Percentiles rank a stretch among this genome's conserved stretches.
phyloP scores from a whole-genome alignment of 2,113 vertebrate genomes.

The Pelobates fuscus region DNA sequence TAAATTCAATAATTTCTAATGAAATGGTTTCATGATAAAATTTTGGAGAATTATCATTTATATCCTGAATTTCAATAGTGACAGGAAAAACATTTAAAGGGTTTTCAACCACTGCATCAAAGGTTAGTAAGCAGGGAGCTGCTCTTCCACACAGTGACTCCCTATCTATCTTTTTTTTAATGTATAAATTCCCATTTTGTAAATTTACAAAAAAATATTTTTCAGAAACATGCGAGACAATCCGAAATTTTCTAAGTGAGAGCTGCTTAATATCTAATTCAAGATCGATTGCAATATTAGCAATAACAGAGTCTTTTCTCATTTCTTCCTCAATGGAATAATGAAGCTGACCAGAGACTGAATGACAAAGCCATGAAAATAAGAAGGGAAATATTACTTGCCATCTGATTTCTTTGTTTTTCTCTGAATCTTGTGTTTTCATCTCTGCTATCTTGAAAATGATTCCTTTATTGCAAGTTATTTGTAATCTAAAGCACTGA shows the following conservation, averaged over 20 bases:
- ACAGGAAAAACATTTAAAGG: constrained; percentile 61
- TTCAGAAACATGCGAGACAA: constrained; percentile 55
- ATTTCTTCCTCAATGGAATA: constrained; percentile 65
- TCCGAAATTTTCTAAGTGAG: constrained; percentile 62
- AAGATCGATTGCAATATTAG: constrained; percentile 68
- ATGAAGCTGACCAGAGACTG: constrained; percentile 51
- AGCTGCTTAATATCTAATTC: constrained; percentile 68
- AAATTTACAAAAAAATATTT: constrained; percentile 37
- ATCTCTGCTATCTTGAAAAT: constrained; percentile 30
- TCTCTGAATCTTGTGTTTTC: background rate
- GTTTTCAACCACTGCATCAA: constrained; percentile 53
- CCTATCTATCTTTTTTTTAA: constrained; percentile 51
- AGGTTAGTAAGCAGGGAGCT: constrained; percentile 9
- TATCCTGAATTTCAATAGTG: constrained; percentile 57
- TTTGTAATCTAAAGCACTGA: background rate
- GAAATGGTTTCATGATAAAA: constrained; percentile 53
- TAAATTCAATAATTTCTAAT: constrained; percentile 59
- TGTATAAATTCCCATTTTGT: constrained; percentile 23
- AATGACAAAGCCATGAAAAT: constrained; percentile 67
- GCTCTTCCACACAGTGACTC: constrained; percentile 24
- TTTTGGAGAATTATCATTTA: constrained; percentile 62
- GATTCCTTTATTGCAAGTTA: too few species aligned
- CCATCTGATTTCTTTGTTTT: constrained; percentile 15
- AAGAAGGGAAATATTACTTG: constrained; percentile 25
- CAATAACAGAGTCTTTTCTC: constrained; percentile 44